A percentile compares a stretch with the other conserved stretches of the same genome.
Conservation (phyloP, 2,113 vertebrate genomes). For the Anseranas semipalmata region DNA sequence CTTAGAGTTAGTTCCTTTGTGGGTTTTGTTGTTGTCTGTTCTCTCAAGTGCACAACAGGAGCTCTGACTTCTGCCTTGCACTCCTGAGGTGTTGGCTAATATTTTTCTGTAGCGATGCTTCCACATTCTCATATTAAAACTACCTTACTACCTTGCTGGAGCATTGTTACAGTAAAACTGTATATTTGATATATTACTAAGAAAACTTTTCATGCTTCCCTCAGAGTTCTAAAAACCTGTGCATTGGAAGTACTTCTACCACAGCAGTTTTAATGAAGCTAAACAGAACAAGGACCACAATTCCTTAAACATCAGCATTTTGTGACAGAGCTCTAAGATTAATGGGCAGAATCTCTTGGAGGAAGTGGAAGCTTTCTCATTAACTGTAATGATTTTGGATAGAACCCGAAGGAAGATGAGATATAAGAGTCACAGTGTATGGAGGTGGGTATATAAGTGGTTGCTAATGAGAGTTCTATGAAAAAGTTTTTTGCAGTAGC, state of each 20-base stretch:
- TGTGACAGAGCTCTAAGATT: not conserved
- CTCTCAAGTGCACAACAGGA: not conserved
- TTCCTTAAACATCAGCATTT: constrained; percentile 43
- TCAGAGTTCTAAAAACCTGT: not conserved
- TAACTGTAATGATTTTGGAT: constrained; percentile 1
- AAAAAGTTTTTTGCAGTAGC: not conserved
- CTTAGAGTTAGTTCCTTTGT: no score
- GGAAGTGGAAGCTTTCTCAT: not conserved
- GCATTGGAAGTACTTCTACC: constrained; percentile 34
- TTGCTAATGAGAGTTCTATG: not conserved
- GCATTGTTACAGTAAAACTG: not conserved
- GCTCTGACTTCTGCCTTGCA: not conserved
- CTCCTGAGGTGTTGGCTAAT: not conserved
- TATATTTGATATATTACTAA: not conserved
- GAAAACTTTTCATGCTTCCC: not conserved
- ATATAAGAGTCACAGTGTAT: not conserved
- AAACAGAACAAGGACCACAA: not conserved
- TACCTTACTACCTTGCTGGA: not conserved
- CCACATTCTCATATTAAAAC: not conserved
- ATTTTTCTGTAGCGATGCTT: not conserved
- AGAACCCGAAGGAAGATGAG: not conserved
- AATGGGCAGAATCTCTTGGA: constrained; percentile 3
- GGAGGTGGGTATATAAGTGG: not conserved
- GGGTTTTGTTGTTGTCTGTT: no score
- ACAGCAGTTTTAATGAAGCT: constrained; percentile 15